Base-by-base conservation (phyloP, 2,113 vertebrate genomes). In the Jaculus jaculus region DNA sequence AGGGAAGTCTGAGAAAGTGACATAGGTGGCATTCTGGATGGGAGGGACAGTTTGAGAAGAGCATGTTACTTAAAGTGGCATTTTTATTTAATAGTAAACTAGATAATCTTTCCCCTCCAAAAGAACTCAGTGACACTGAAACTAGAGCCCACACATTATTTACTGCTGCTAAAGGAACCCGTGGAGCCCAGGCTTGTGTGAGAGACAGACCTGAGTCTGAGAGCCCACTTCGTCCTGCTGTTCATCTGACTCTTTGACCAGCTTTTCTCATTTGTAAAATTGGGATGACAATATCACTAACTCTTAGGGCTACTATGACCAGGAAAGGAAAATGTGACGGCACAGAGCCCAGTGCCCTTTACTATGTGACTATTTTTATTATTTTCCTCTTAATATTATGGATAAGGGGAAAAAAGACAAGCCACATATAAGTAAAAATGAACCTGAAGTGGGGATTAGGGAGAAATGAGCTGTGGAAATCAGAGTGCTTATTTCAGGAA, bases 231-330 rank as follows among this genome's bases (percentile, higher is more conserved):
- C 5, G 39, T 16, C 72, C 42, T 74, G 18, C 51, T 85, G 58
- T 58, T 58, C 74, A 51, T 86, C 78, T 89, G 77, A 75, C 54
- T 89, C 34, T 75, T 65, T 71, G 80, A 51, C 42, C 61, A 71
- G 24, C 7, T 84, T 90, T 73, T 91, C 30, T 90, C 58, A 32
- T 86, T 84, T 68, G 71, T 80, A 47, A 82, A 84, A 75, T 77
- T 58, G 28, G 42, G 54, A 20, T 85, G 61, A 71, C 87, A 34
- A 66, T 73, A 7, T 47, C 34, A 28, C 42, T 23, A 37, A 51
- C n/a, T 54, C 63, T 77, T 65, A 90, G 58, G 71, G 65, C 74
- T 74, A 2, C 79, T 69, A 39, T 85, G 47, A 96, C 79, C 37
- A 88, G 47, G 1, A 47, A 92, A 85, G 78, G 75, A 80, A 83